Evolutionary conservation across 1,140 invertebrate genomes (phyloP), one percentile per base, ranked within the genome.

Genomic region (Maniola jurtina): DNA sequence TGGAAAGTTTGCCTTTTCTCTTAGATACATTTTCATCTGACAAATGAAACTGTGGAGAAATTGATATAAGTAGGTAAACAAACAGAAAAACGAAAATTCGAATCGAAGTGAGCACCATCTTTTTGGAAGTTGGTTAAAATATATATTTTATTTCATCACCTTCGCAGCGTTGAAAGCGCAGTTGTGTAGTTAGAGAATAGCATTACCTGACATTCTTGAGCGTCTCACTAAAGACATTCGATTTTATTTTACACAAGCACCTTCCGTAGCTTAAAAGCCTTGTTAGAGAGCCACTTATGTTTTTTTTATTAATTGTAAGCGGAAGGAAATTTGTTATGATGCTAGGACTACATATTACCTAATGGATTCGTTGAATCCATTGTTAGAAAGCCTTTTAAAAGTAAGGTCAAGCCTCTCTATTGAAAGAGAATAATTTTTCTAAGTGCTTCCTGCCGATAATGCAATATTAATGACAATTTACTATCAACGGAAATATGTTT

Each of bases 191-290:
- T n/a, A 13, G 42, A 45, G 42, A 45, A 45, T 45, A 45, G 42
- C 42, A 45, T 13, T 11, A 13, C 42, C 13, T 8, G 48, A 52
- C 10, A 52, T 14, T 52, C 16, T 9, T 52, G 48, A 48, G 13
- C 6, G 48, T 52, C 8, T 8, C 48, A 9, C 14, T 25, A 13
- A 59, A 52, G 25, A 62, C 34, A 59, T 67, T 61, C 61, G 61
- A 68, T 68, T 68, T 68, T 63, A 68, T 68, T 68, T 68, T 63
- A 68, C 60, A 66, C 58, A 36, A 66, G 57, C 64, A 66, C 57
- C 64, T 66, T 61, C 50, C 64, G 33, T 25, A 38, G 45, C 47
- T 36, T 61, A 56, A 66, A 56, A 66, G 64, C 64, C 16, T 66
- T 58, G 58, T 66, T 66, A 66, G 48, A 45, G 47, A 33, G 15